Base-by-base conservation (phyloP, 2,113 vertebrate species). In the Macquaria australasica region DNA sequence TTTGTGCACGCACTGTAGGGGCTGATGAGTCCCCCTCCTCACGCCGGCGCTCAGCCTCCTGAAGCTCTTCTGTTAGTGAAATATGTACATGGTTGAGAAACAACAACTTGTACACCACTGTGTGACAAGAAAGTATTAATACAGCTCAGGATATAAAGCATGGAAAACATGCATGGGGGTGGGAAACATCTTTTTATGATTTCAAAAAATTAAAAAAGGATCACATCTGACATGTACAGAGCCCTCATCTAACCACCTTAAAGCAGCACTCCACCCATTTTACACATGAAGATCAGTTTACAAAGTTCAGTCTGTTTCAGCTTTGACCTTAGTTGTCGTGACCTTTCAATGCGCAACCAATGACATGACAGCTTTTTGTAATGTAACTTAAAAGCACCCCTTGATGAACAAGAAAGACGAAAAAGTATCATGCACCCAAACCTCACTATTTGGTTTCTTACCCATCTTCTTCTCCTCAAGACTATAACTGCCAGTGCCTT, bases 1-100 rank as follows among this genome's bases (percentile, higher is more conserved):
- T 98, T 78, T 97, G 97, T 81, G 98, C 98, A 51, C 98, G 97
- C 51, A 98, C 97, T 64, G 96, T 95, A 4, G 97, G 96, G 74
- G 95, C 93, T 0, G 98, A 96, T 8, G 97, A 92, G 84, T 99
- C 98, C 0, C 97, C 98, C 89, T 98, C 97, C 80, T 97, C 96
- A 70, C 97, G 97, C 86, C 95, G 97, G 79, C 97, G 97, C 87
- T 99, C 98, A 0, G 98, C 99, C 87, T 99, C 97, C 83, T 97
- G 95, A 60, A 99, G 95, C 84, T 99, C 98, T 87, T 99, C 98
- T 99, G 93, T 89, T 37, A 9, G n/a, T 53, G 28, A 69, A 78
- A 86, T 5, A 59, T 14, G 25, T 4, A 39, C 5, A 67, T 9
- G 12, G 53, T 56, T 63, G 14, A 8, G 23, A 20, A 48, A 51